Evolutionary conservation across 2,797 vertebrate species (phyloP).

Genomic region (Melopsittacus undulatus): DNA sequence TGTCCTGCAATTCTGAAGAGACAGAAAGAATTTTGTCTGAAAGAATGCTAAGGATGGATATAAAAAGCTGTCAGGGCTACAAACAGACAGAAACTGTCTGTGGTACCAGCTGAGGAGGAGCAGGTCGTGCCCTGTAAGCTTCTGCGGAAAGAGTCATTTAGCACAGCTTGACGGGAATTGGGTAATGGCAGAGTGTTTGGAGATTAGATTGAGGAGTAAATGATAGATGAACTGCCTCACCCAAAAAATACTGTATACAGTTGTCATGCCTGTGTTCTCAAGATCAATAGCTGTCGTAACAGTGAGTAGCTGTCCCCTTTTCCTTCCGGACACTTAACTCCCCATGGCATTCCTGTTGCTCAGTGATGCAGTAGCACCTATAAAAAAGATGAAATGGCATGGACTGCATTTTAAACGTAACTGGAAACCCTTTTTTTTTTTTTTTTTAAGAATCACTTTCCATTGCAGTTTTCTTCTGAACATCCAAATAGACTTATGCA

Average conservation of each 20-base stretch:
- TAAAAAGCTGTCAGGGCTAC: neutral
- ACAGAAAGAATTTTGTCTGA: neutral
- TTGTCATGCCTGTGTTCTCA: neutral
- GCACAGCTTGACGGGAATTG: neutral
- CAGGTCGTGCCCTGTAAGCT: neutral
- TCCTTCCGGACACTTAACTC: neutral
- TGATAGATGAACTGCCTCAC: neutral
- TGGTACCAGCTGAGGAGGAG: neutral
- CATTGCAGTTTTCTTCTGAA: neutral
- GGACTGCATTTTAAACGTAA: conserved; percentile 1
- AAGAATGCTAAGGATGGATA: conserved; percentile 1
- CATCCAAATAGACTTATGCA: neutral
- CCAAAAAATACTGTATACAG: neutral
- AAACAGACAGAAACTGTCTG: neutral
- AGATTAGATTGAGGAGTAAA: neutral
- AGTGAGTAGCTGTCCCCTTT: neutral
- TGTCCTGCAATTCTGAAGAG: neutral
- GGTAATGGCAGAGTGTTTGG: neutral
- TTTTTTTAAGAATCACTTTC: neutral
- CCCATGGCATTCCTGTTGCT: neutral
- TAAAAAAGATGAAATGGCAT: conserved; percentile 7
- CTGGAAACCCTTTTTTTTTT: neutral
- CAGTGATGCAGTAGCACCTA: neutral
- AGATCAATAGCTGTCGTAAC: neutral
- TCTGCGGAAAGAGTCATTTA: conserved; percentile 12